These are phyloP conservation scores for Heliconius congener DNA, from an alignment of 1,140 invertebrate genomes.

Conservation along the genomic window DNA sequence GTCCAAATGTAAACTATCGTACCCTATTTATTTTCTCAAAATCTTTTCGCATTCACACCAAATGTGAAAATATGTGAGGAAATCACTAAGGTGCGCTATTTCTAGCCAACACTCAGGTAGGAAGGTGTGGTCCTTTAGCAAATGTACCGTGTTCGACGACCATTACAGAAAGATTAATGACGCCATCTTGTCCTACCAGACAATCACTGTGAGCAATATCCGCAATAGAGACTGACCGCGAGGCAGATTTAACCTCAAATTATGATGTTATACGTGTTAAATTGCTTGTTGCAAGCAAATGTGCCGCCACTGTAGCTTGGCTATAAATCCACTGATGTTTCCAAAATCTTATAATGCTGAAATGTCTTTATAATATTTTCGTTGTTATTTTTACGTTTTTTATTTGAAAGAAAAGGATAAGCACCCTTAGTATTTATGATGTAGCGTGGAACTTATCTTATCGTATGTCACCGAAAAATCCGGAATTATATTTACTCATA, in stretches of 20 bases:
- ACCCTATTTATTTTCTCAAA: slow-evolving; percentile 1
- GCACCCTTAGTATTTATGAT: too few relatives aligned
- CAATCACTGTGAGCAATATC: slow-evolving; percentile 45
- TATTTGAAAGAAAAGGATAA: too few relatives aligned
- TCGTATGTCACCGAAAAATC: not conserved
- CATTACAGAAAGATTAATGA: slow-evolving; percentile 52
- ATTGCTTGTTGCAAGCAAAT: slow-evolving; percentile 16
- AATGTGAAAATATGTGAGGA: slow-evolving; percentile 22
- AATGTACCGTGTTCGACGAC: slow-evolving; percentile 63
- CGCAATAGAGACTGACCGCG: slow-evolving; percentile 33
- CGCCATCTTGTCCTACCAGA: slow-evolving; percentile 43
- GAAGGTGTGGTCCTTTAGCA: slow-evolving; percentile 47
- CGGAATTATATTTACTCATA: not conserved
- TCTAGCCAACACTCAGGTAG: slow-evolving; percentile 32
- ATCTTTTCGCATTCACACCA: not conserved
- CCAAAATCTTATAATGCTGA: too few relatives aligned
- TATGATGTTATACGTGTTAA: slow-evolving; percentile 15
- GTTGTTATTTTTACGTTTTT: too few relatives aligned
- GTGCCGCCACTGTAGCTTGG: not conserved
- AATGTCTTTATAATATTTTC: too few relatives aligned
- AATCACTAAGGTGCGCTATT: slow-evolving; percentile 21
- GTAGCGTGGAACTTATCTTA: too few relatives aligned
- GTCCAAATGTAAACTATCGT: not conserved
- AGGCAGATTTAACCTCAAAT: slow-evolving; percentile 20
- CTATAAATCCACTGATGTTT: too few relatives aligned